Conservation (phyloP, 1,140 invertebrate genomes). For the Ylistrum balloti region DNA sequence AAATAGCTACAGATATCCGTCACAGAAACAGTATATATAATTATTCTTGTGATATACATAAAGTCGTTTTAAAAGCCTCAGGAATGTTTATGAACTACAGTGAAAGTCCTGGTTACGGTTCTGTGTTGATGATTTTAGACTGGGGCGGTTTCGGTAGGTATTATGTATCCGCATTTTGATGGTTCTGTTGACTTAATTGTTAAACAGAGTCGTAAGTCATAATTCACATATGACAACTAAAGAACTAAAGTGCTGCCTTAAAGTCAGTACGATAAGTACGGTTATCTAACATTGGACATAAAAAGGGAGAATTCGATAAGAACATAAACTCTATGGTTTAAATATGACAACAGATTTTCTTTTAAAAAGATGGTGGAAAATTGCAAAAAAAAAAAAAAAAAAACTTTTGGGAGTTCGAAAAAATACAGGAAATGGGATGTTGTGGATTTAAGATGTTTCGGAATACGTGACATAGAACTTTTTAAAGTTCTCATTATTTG, state of each 20-base stretch:
- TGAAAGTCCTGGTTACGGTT: not conserved
- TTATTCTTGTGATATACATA: constrained; percentile 17
- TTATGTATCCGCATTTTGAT: not conserved
- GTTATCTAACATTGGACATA: not conserved
- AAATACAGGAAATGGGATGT: too few species aligned
- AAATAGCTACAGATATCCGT: not conserved
- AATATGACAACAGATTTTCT: too few species aligned
- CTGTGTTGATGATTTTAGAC: not conserved
- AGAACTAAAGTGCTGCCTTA: not conserved
- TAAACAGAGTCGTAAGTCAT: not conserved
- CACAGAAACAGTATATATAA: not conserved
- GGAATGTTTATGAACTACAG: not conserved
- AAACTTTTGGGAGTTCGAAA: too few species aligned
- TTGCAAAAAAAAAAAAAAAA: too few species aligned
- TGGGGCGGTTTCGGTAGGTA: not conserved
- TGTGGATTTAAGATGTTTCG: too few species aligned
- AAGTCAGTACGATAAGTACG: not conserved
- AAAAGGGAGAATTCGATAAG: constrained; percentile 3
- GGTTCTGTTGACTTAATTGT: not conserved
- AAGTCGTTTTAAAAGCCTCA: not conserved
- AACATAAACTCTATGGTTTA: not conserved
- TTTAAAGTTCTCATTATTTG: too few species aligned
- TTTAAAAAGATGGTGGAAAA: too few species aligned
- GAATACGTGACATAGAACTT: too few species aligned
- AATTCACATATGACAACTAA: not conserved